Evolutionary conservation across 2,797 vertebrate genomes (phyloP), one percentile per base, ranked within the genome.

Genomic region (Malacoraja senta): DNA sequence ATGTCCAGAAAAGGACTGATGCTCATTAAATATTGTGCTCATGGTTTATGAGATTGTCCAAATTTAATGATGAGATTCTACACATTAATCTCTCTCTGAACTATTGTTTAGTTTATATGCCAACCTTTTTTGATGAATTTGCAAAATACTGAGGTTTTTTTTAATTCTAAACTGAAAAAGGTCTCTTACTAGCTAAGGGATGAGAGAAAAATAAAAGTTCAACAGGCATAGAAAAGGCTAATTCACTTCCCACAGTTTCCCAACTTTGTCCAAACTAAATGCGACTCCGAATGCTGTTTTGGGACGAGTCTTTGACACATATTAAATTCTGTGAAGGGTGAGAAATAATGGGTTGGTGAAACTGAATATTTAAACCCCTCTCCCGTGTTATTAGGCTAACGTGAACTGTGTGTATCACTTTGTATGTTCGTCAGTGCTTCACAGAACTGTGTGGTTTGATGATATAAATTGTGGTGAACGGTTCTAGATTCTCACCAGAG

Each of bases 401-500:
- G 29, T 58, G 58, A 86, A 8, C 88, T 63, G 32, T 17, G 24
- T 35, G 4, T 74, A 35, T 91, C 26, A 8, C 17, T 9, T 1
- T 72, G 90, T 29, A 38, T 91, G 68, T 53, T 74, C 19, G 24
- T 74, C 68, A 72, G 65, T 91, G n/a, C 10, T 72, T 35, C 21
- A 53, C 68, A 26, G 65, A 72, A 38, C 35, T 32, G 35, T 44
- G 35, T 53, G 90, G 68, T 53, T 29, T 92, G 68, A 74, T 72
- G 8, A 26, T 44, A 24, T 92, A 58, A 53, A 76, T 58, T 92
- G 68, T 44, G 72, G 94, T 94, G 93, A 94, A 93, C 95, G 93
- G 96, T 93, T 94, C 58, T 94, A 99, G 98, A 95, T 99, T 99
- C 96, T 99, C 98, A 95, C 98, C 98, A 94, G 98, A 99, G 95